Conservation (phyloP, 2,888 invertebrate species). For the Cistogaster globosa region DNA sequence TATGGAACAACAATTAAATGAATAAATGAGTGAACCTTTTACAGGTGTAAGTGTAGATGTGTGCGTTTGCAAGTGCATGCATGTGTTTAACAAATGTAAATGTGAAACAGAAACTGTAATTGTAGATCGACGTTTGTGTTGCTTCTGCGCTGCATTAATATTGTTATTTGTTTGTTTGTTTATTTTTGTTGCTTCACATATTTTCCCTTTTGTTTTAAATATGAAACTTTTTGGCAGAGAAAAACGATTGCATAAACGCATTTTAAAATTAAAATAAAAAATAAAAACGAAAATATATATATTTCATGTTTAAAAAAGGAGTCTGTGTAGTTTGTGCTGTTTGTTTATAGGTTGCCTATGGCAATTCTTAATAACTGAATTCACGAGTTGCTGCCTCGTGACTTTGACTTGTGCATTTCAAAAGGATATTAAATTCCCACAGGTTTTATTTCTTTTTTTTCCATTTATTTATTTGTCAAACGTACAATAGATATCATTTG, state of each 20-base stretch:
- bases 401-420: constrained; percentile 73
- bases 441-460: constrained; percentile 75
- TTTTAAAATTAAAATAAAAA: constrained; percentile 28
- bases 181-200: background rate
- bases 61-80: background rate
- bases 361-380: constrained; percentile 73
- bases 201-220: constrained; percentile 18
- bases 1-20: constrained; percentile 14
- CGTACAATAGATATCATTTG: constrained; percentile 44
- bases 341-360: constrained; percentile 51
- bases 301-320: background rate
- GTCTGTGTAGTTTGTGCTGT: constrained; percentile 1
- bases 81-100: constrained; percentile 6
- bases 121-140: constrained; percentile 36
- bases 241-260: constrained; percentile 28
- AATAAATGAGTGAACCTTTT: constrained; percentile 1
- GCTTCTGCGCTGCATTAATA: background rate
- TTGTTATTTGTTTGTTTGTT: background rate
- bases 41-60: background rate
- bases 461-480: constrained; percentile 22
- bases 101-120: constrained; percentile 36
- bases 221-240: constrained; percentile 15
- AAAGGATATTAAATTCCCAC: constrained; percentile 82
- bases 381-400: constrained; percentile 78
- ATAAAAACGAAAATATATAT: background rate